Conservation (phyloP, 2,113 vertebrate genomes). For the Rafetus swinhoei region DNA sequence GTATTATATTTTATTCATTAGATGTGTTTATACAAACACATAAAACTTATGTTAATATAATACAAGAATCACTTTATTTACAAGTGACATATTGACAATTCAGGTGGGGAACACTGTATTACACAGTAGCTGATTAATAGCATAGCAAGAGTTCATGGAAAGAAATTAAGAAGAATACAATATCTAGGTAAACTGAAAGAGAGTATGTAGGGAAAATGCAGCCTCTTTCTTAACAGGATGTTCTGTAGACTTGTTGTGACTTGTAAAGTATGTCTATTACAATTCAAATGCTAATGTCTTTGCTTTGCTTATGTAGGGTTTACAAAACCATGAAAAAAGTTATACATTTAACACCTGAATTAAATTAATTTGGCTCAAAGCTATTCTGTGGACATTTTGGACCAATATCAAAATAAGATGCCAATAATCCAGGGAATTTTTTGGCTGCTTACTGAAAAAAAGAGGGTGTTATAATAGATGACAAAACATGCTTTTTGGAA, state of each 20-base stretch:
- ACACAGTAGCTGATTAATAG: not conserved
- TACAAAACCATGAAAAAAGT: not conserved
- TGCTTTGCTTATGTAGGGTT: not conserved
- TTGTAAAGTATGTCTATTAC: not conserved
- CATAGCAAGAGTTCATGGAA: not conserved
- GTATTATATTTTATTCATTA: not conserved
- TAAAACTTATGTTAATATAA: not conserved
- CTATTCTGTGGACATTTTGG: not conserved
- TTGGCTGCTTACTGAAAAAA: not conserved
- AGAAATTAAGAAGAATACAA: not conserved
- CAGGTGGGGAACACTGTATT: no score
- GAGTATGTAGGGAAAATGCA: not conserved
- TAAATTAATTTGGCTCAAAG: not conserved
- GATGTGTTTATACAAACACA: not conserved
- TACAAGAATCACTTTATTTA: not conserved
- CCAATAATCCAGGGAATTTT: not conserved
- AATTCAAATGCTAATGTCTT: not conserved
- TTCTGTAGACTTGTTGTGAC: not conserved
- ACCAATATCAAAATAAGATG: not conserved
- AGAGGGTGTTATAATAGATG: not conserved
- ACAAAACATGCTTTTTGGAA: not conserved
- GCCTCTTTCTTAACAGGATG: not conserved
- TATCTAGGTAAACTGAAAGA: not conserved
- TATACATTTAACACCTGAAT: not conserved
- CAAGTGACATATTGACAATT: not conserved